Base-by-base conservation (phyloP, 2,797 vertebrate genomes). In the Melanotaenia maccullochi region DNA sequence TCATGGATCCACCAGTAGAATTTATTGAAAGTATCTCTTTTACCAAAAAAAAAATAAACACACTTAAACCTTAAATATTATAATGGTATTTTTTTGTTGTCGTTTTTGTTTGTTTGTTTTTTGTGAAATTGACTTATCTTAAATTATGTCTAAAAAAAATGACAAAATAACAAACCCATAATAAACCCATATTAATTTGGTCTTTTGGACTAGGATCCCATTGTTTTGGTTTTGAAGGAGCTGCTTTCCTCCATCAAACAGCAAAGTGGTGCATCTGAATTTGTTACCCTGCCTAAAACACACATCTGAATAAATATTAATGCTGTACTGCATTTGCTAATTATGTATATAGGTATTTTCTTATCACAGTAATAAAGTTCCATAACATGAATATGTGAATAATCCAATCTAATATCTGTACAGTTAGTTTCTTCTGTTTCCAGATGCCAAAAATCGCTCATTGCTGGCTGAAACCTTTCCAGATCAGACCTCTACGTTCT, bases 401-500 rank as follows among this genome's bases (percentile, higher is more conserved):
- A 22, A 49, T 49, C n/a, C 58, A 22, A 36, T 58, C 1, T 36
- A 1, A 30, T 55, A 40, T 44, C 35, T 59, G 32, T 14, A 28
- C 3, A 24, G 2, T 20, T 59, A 67, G n/a, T 66, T 54, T 64
- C 30, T 30, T 36, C 24, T 0, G 0, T 5, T 5, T 18, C 3
- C 9, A 42, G 36, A n/a, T 7, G 47, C n/a, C 30, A 55, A 25
- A 49, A 71, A 28, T 62, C 12, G 14, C 7, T 49, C n/a, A 36
- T 57, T 56, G 14, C 9, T 55, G 22, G 38, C 75, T 71, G 47
- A 60, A 28, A 28, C 64, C 4, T 40, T 60, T 40, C 30, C 22
- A 61, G 36, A 42, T 49, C 2, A 20, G 9, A 24, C 18, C 14
- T 52, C 40, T 14, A 49, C 75, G 55, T 66, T 73, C 52, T 40